Evolutionary conservation across 2,797 vertebrate species (phyloP), one percentile per base, ranked within the genome.

Genomic region (Rhinichthys osculus): DNA sequence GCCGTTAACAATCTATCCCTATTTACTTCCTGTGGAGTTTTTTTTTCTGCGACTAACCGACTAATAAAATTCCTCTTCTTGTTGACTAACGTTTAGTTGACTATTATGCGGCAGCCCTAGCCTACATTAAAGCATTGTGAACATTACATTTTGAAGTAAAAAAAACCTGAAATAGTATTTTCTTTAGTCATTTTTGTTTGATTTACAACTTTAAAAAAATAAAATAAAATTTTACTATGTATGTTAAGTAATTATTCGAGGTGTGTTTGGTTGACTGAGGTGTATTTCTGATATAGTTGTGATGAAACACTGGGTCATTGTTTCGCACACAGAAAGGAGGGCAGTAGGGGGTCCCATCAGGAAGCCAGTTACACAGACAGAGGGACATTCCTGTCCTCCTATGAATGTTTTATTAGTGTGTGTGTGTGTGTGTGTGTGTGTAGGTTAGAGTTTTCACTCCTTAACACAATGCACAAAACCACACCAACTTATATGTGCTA

Each of bases 221-320:
- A 27, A 27, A 27, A n/a, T n/a, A n/a, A 27, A 27, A 27, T 62
- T 38, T 38, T 50, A 54, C 57, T n/a, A 10, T 5, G 7, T 38
- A 13, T 54, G 17, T 81, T 59, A 73, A 33, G 54, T 62, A 9
- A 59, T 62, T 30, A 50, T 67, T 38, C 0, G 38, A 38, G 9
- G 11, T 35, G 27, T 66, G 64, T 87, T 87, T 85, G 81, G 23
- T 59, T 82, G 9, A 66, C 64, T 69, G 42, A 27, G 23, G 69
- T 54, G 3, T n/a, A 33, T 52, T 40, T 67, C 23, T 42, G 35
- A 77, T 42, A 1, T 69, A 40, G 50, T 81, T 85, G 86, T 62
- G 82, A 86, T 85, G 57, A 88, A 96, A 96, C 95, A 97, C 92
- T 92, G 92, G 92, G 47, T 92, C 94, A 95, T 96, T 97, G 96